phyloP scores from a whole-genome alignment of 1,140 invertebrate species.

The Palaemon carinicauda region DNA sequence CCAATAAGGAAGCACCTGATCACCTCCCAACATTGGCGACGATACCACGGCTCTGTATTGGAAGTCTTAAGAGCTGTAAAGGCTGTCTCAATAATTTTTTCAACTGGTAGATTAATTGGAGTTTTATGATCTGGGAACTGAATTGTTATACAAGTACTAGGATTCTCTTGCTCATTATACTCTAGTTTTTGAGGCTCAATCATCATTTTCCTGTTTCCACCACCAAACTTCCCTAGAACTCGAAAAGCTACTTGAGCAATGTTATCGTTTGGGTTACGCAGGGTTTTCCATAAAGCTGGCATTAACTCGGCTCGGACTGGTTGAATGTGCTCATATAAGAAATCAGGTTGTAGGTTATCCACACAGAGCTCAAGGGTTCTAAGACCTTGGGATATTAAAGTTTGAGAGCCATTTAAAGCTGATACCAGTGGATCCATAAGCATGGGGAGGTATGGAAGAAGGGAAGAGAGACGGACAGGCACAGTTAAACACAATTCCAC shows the following conservation, averaged over 20 bases:
- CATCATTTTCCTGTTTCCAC: constrained; percentile 98
- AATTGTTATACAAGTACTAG: constrained; percentile 83
- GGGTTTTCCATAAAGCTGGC: constrained; percentile 95
- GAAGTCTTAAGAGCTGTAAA: constrained; percentile 85
- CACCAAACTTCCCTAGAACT: constrained; percentile 97
- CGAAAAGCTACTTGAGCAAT: constrained; percentile 88
- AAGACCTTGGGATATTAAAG: constrained; percentile 87
- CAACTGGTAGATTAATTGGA: constrained; percentile 85
- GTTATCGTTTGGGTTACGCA: constrained; percentile 83
- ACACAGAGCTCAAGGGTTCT: constrained; percentile 96
- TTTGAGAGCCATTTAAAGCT: constrained; percentile 96
- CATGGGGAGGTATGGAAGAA: constrained; percentile 98
- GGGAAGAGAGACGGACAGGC: constrained; percentile 92
- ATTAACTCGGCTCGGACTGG: constrained; percentile 97
- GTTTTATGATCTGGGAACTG: constrained; percentile 86
- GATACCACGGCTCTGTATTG: constrained; percentile 82
- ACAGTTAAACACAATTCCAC: constrained; percentile 98
- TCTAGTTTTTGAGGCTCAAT: constrained; percentile 93
- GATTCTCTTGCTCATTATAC: constrained; percentile 77
- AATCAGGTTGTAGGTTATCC: constrained; percentile 98
- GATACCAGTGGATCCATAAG: constrained; percentile 98
- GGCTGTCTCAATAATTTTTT: constrained; percentile 89
- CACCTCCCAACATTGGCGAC: constrained; percentile 93
- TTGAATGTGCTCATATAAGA: constrained; percentile 98
- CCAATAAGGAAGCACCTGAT: constrained; percentile 90